A percentile compares a stretch with the other conserved stretches of the same genome.
Conservation (phyloP, 2,797 vertebrate species). For the Rhincodon typus region DNA sequence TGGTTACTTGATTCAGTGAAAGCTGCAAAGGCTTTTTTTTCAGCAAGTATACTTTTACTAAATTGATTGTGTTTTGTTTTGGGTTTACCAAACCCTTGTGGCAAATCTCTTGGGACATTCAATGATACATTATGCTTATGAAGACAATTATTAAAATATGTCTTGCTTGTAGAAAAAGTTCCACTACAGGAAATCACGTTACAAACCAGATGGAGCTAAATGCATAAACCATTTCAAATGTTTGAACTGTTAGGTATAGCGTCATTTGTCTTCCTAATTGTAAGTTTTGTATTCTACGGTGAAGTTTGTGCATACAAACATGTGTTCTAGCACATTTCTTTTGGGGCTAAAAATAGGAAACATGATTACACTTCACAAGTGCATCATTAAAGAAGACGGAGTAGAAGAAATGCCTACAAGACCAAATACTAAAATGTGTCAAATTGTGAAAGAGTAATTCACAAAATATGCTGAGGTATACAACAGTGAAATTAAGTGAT, state of each 20-base stretch:
- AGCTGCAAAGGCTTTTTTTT: neutral
- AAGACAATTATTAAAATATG: constrained; percentile 31
- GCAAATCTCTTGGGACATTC: neutral
- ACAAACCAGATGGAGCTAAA: constrained; percentile 22
- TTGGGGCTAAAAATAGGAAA: neutral
- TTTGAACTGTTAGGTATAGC: neutral
- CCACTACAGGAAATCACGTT: constrained; percentile 11
- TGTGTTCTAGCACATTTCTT: neutral
- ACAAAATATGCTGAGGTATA: neutral
- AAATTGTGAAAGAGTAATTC: neutral
- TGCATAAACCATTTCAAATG: constrained; percentile 18
- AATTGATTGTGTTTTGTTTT: neutral
- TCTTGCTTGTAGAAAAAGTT: neutral
- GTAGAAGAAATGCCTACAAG: neutral
- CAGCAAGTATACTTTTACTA: neutral
- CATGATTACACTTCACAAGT: neutral
- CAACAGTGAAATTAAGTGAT: neutral
- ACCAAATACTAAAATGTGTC: constrained; percentile 20
- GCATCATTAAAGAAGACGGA: constrained; percentile 1
- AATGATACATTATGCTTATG: neutral
- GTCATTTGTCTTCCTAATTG: constrained; percentile 26
- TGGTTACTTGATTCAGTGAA: neutral
- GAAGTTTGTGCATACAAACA: neutral
- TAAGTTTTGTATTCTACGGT: constrained; percentile 7
- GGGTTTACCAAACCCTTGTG: neutral